A percentile compares a stretch with the other conserved stretches of the same genome.
phyloP scores from a whole-genome alignment of 2,888 invertebrate genomes.

The Cerastoderma edule region DNA sequence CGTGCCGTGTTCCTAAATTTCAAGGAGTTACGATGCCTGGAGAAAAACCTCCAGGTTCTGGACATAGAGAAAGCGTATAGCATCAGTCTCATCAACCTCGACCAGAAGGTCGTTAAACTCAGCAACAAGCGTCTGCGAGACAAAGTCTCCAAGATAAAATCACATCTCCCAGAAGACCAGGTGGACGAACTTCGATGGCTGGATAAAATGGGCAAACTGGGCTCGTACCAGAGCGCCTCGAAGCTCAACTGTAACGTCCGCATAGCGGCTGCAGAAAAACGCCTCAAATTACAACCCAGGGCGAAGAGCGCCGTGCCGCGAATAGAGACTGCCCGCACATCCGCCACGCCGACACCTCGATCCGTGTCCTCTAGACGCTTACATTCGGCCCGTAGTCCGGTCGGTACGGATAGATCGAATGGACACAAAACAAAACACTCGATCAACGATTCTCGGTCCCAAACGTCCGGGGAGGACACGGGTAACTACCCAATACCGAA shows the following conservation, averaged over 20 bases:
- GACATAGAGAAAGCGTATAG: slow-evolving; percentile 74
- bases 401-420: not conserved
- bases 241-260: slow-evolving; percentile 70
- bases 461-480: not conserved
- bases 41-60: slow-evolving; percentile 75
- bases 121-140: slow-evolving; percentile 75
- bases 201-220: slow-evolving; percentile 72
- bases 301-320: slow-evolving; percentile 44
- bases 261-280: slow-evolving; percentile 74
- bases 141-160: slow-evolving; percentile 75
- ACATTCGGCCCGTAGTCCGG: not conserved
- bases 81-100: slow-evolving; percentile 76
- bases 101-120: slow-evolving; percentile 75
- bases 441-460: not conserved
- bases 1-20: slow-evolving; percentile 75
- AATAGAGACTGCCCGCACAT: slow-evolving; percentile 5
- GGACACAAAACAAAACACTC: not conserved
- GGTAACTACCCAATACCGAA: slow-evolving; percentile 16
- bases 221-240: slow-evolving; percentile 51
- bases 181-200: slow-evolving; percentile 70
- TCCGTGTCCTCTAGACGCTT: slow-evolving; percentile 1
- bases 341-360: not conserved
- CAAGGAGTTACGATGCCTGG: slow-evolving; percentile 77
- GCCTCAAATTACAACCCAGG: slow-evolving; percentile 67
- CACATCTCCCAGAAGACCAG: slow-evolving; percentile 73